Evolutionary conservation across 2,888 invertebrate species (phyloP).

Genomic region (Parnassius orleans): DNA sequence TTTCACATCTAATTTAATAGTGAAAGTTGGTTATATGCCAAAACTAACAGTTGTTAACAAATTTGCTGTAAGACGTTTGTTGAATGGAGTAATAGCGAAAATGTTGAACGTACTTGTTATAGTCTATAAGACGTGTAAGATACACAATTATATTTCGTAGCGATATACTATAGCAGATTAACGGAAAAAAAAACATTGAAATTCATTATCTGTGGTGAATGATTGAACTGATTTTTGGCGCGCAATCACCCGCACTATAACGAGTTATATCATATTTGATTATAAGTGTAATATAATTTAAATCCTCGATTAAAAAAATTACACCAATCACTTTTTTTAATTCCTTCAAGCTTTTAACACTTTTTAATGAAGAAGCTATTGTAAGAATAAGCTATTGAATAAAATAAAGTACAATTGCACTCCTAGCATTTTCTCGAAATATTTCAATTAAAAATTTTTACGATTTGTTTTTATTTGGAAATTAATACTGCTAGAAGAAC

Average conservation of each 20-base stretch:
- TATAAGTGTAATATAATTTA: conserved; percentile 3
- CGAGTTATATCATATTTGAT: not conserved
- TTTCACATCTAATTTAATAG: conserved; percentile 36
- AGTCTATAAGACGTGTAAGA: conserved; percentile 17
- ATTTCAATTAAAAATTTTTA: too few relatives aligned
- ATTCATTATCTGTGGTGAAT: not conserved
- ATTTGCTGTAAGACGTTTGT: conserved; percentile 31
- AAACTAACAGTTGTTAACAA: conserved; percentile 45
- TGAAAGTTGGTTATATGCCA: conserved; percentile 40
- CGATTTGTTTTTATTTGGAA: too few relatives aligned
- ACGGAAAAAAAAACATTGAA: not conserved
- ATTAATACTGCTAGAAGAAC: too few relatives aligned
- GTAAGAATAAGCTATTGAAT: not conserved
- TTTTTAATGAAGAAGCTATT: not conserved
- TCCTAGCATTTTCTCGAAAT: too few relatives aligned
- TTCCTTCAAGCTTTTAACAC: not conserved
- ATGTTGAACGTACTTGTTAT: conserved; percentile 20
- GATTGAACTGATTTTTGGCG: not conserved
- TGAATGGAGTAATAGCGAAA: conserved; percentile 9
- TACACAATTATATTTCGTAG: conserved; percentile 15
- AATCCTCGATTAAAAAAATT: conserved; percentile 3
- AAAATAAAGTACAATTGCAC: conserved; percentile 17
- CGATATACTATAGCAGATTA: too few relatives aligned
- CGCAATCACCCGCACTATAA: not conserved
- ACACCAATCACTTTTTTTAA: not conserved